A percentile compares a stretch with the other conserved stretches of the same genome.
These are phyloP conservation scores for Yoshiicerus persimilis DNA, from an alignment of 1,140 invertebrate genomes.

Conservation along the genomic window DNA sequence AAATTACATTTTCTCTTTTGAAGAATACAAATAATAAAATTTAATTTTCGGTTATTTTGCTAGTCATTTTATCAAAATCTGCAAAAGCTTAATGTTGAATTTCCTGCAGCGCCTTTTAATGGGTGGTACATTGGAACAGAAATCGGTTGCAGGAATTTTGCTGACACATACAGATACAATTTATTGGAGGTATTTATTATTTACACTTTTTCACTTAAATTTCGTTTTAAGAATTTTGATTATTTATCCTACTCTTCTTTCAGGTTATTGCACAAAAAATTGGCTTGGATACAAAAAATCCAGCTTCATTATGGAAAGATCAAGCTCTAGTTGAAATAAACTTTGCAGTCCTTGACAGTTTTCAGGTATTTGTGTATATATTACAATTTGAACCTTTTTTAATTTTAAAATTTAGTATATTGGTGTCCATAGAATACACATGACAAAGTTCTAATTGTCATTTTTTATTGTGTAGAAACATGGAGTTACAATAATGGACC, in stretches of 20 bases:
- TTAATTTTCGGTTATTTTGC: too few relatives aligned
- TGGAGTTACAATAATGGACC: constrained; percentile 92
- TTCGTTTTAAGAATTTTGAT: not conserved
- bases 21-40: too few relatives aligned
- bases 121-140: constrained; percentile 98
- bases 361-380: too few relatives aligned
- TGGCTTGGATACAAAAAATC: constrained; percentile 81
- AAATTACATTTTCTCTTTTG: too few relatives aligned
- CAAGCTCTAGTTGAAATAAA: constrained; percentile 87
- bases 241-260: constrained; percentile 45
- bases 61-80: too few relatives aligned
- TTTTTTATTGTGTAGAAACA: constrained; percentile 57
- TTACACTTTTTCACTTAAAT: not conserved
- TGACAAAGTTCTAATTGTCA: too few relatives aligned
- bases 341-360: constrained; percentile 87
- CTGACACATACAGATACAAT: constrained; percentile 83
- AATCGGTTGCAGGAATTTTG: constrained; percentile 87
- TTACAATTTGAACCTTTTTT: not conserved
- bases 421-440: too few relatives aligned
- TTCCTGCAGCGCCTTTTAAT: constrained; percentile 89
- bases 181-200: constrained; percentile 82
- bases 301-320: constrained; percentile 88
- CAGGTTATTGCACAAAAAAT: constrained; percentile 82
- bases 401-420: too few relatives aligned
- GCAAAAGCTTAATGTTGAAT: too few relatives aligned